phyloP scores from a whole-genome alignment of 2,113 vertebrate genomes.

The Hassar affinis region DNA sequence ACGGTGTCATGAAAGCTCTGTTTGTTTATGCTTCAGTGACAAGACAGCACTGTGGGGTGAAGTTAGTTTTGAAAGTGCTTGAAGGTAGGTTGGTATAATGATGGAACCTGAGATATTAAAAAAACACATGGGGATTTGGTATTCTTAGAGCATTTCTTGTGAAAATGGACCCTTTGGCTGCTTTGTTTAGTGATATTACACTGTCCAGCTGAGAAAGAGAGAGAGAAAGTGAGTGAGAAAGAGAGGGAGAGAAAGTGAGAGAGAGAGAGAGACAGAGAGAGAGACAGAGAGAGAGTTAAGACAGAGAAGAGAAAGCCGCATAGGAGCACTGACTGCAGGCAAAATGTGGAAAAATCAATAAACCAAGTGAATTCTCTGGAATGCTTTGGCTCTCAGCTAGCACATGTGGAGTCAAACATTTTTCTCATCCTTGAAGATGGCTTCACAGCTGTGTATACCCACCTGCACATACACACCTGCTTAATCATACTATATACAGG shows the following conservation, averaged over 20 bases:
- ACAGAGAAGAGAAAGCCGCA: slow-evolving; percentile 17
- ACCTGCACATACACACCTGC: neutral
- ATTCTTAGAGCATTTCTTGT: slow-evolving; percentile 12
- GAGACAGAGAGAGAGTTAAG: slow-evolving; percentile 15
- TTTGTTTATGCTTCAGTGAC: slow-evolving; percentile 1
- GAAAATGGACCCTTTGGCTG: slow-evolving; percentile 28
- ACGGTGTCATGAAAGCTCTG: neutral
- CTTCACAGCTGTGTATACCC: neutral
- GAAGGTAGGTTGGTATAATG: slow-evolving; percentile 5
- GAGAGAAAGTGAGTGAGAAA: slow-evolving; percentile 1
- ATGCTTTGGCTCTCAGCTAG: slow-evolving; percentile 53
- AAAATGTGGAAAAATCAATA: slow-evolving; percentile 56
- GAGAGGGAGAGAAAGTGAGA: slow-evolving; percentile 12
- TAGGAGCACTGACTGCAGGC: slow-evolving; percentile 50
- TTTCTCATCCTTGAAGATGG: slow-evolving; percentile 10
- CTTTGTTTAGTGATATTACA: slow-evolving; percentile 29
- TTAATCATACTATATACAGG: neutral
- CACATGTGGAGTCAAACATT: slow-evolving; percentile 11
- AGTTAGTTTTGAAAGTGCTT: neutral
- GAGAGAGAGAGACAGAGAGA: neutral
- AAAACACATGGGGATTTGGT: slow-evolving; percentile 16
- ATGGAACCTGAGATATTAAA: slow-evolving; percentile 31
- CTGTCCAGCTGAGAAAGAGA: slow-evolving; percentile 15
- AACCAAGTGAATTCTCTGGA: slow-evolving; percentile 59
- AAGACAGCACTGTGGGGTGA: neutral